Evolutionary conservation across 2,888 invertebrate genomes (phyloP).

Genomic region (Dendrolimus houi): DNA sequence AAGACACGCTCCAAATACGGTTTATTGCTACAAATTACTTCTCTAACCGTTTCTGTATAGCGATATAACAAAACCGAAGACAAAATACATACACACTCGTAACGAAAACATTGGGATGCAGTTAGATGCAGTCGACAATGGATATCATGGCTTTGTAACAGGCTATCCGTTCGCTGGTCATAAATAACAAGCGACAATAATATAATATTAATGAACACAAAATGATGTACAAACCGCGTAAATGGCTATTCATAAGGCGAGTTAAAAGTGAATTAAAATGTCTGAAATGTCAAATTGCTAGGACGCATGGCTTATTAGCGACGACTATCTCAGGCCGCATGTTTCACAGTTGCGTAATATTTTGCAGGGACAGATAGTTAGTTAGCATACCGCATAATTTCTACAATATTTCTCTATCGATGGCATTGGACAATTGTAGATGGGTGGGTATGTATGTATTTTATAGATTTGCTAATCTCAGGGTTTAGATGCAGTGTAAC

Average conservation of each 20-base stretch:
- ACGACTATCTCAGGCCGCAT: slow-evolving; percentile 24
- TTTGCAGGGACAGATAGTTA: slow-evolving; percentile 6
- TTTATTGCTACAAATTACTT: slow-evolving; percentile 42
- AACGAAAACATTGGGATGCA: neutral
- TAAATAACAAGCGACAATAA: slow-evolving; percentile 55
- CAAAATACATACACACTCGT: slow-evolving; percentile 11
- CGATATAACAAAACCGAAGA: slow-evolving; percentile 20
- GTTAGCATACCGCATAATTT: neutral
- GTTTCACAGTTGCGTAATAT: slow-evolving; percentile 31
- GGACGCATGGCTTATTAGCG: slow-evolving; percentile 58
- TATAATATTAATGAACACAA: slow-evolving; percentile 66
- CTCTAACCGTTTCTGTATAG: slow-evolving; percentile 34
- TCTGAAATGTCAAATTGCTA: slow-evolving; percentile 71
- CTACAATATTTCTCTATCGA: too few relatives aligned
- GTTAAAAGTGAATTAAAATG: slow-evolving; percentile 70
- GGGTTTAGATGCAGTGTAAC: too few relatives aligned
- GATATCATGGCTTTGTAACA: slow-evolving; percentile 38
- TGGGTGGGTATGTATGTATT: too few relatives aligned
- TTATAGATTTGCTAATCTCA: too few relatives aligned
- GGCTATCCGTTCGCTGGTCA: slow-evolving; percentile 45
- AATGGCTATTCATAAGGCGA: slow-evolving; percentile 66
- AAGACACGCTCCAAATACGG: slow-evolving; percentile 45
- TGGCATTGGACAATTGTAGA: too few relatives aligned
- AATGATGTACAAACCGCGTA: slow-evolving; percentile 68
- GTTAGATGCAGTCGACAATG: slow-evolving; percentile 22